Conservation (phyloP, 2,888 invertebrate species). For the Schizaphis graminum region DNA sequence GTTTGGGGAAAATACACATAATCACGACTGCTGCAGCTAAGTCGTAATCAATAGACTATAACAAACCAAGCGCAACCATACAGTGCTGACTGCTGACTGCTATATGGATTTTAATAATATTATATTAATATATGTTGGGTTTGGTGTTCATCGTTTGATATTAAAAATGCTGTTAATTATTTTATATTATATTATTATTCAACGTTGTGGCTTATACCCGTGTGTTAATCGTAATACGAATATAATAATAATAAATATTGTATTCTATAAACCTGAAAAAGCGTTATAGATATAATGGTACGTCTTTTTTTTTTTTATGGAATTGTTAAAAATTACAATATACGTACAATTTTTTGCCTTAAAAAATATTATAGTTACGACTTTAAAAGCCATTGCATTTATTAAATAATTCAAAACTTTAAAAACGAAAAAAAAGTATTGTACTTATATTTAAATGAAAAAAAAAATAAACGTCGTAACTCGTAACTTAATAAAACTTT, state of each 20-base stretch:
- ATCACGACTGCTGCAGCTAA: background rate
- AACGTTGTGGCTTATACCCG: too few relatives aligned
- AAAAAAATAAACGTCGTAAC: background rate
- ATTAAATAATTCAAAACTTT: background rate
- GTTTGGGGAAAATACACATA: background rate
- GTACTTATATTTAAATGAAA: background rate
- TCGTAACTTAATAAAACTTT: background rate
- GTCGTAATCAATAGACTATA: background rate
- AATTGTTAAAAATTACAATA: background rate
- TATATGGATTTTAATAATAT: too few relatives aligned
- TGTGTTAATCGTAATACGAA: too few relatives aligned
- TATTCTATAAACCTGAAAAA: too few relatives aligned
- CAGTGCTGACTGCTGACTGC: too few relatives aligned
- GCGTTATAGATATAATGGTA: too few relatives aligned
- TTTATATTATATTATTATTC: too few relatives aligned
- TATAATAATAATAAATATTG: too few relatives aligned
- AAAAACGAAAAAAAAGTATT: background rate
- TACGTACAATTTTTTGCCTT: background rate
- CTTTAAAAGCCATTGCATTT: background rate
- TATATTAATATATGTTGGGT: too few relatives aligned
- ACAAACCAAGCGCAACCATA: too few relatives aligned
- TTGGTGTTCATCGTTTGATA: background rate
- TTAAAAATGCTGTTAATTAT: background rate
- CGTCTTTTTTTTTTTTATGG: background rate
- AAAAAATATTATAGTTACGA: background rate